A percentile compares a stretch with the other conserved stretches of the same genome.
These are phyloP conservation scores for Chrysolina oricalcia DNA, from an alignment of 2,888 invertebrate genomes.

Conservation along the genomic window DNA sequence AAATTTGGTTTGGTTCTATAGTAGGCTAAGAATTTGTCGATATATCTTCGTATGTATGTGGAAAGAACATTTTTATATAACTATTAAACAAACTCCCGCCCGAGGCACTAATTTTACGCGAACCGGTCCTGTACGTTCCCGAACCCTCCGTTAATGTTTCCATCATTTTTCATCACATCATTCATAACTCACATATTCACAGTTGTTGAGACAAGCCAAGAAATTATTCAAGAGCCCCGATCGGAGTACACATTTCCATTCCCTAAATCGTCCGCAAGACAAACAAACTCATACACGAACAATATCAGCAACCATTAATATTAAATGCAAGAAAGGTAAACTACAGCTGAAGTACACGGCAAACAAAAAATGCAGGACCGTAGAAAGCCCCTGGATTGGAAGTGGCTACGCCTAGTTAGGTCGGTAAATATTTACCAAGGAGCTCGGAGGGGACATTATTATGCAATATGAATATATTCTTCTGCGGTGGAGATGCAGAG, in stretches of 20 bases:
- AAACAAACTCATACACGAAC: conserved; percentile 17
- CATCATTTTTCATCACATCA: too few relatives aligned
- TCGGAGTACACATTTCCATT: not conserved
- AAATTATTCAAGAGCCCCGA: not conserved
- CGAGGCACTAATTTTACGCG: too few relatives aligned
- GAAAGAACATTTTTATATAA: too few relatives aligned
- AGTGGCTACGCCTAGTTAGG: conserved; percentile 56
- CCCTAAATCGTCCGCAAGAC: not conserved
- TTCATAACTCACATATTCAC: too few relatives aligned
- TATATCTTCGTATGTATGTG: too few relatives aligned
- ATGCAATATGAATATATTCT: conserved; percentile 59
- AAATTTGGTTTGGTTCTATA: too few relatives aligned
- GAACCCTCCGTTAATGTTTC: too few relatives aligned
- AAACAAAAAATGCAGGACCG: conserved; percentile 18
- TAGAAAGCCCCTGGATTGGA: conserved; percentile 43
- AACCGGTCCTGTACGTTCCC: too few relatives aligned
- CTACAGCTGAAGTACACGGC: conserved; percentile 8
- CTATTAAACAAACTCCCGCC: too few relatives aligned
- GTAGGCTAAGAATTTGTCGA: too few relatives aligned
- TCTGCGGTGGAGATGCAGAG: conserved; percentile 40
- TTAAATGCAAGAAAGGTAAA: conserved; percentile 24
- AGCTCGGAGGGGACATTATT: conserved; percentile 51
- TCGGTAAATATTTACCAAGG: conserved; percentile 56
- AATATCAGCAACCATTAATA: conserved; percentile 22
- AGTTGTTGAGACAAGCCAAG: too few relatives aligned